Percentiles rank a stretch among this genome's conserved stretches.
phyloP scores from a whole-genome alignment of 2,888 invertebrate genomes.

The Chironomus riparius region DNA sequence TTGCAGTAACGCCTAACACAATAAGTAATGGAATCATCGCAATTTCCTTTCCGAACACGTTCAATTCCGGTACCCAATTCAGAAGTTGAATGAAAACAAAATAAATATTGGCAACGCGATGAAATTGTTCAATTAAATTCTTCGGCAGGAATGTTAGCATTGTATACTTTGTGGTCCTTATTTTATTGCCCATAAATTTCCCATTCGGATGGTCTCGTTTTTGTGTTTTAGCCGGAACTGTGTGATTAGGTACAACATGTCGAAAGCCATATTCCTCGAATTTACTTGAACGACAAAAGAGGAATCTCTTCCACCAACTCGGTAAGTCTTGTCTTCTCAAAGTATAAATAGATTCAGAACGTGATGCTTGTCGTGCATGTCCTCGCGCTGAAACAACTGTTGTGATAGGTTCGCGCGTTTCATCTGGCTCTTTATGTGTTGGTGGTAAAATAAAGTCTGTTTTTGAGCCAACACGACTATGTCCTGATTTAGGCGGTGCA shows the following conservation, averaged over 20 bases:
- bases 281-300: constrained; percentile 52
- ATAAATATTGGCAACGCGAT: constrained; percentile 94
- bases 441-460: constrained; percentile 85
- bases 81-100: constrained; percentile 93
- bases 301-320: constrained; percentile 60
- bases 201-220: constrained; percentile 75
- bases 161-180: constrained; percentile 93
- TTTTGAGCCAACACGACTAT: constrained; percentile 73
- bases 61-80: constrained; percentile 91
- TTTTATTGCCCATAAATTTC: constrained; percentile 70
- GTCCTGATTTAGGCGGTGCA: constrained; percentile 48
- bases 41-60: constrained; percentile 91
- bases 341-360: constrained; percentile 84
- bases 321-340: constrained; percentile 64
- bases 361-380: constrained; percentile 79
- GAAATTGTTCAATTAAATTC: constrained; percentile 95
- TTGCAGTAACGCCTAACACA: constrained; percentile 86
- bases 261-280: constrained; percentile 60
- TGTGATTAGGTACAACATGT: constrained; percentile 74
- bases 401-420: constrained; percentile 47
- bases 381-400: constrained; percentile 50
- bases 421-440: constrained; percentile 69
- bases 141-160: constrained; percentile 88
- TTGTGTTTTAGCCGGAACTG: constrained; percentile 71
- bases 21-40: constrained; percentile 92